These are phyloP conservation scores for Cerastoderma edule DNA, from an alignment of 2,888 invertebrate species.

Conservation along the genomic window DNA sequence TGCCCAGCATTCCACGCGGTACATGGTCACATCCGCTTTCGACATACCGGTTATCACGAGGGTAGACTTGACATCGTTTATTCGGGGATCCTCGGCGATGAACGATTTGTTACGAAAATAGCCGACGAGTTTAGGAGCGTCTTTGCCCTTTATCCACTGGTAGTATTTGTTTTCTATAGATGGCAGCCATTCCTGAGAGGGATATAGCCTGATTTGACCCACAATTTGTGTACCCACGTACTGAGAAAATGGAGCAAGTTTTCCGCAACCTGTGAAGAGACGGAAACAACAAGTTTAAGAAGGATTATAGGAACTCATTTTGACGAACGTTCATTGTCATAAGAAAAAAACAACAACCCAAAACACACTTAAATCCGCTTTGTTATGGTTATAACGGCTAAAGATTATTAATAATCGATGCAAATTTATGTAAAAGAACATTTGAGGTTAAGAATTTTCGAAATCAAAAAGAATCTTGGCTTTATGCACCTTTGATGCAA, in stretches of 20 bases:
- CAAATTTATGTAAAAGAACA: too few relatives aligned
- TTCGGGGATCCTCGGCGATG: background rate
- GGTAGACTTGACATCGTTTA: background rate
- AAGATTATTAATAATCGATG: too few relatives aligned
- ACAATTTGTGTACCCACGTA: background rate
- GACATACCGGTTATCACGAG: background rate
- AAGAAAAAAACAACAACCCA: too few relatives aligned
- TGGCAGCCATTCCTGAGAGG: background rate
- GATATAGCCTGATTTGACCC: conserved; percentile 6
- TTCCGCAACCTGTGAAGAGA: conserved; percentile 5
- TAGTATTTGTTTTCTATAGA: background rate
- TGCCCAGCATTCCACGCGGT: background rate
- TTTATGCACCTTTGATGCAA: too few relatives aligned
- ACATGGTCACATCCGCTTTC: background rate
- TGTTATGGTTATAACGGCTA: too few relatives aligned
- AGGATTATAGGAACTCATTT: too few relatives aligned
- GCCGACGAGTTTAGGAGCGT: background rate
- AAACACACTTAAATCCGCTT: too few relatives aligned
- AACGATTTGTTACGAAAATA: background rate
- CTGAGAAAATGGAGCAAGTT: background rate
- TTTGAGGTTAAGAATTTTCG: too few relatives aligned
- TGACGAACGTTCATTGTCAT: too few relatives aligned
- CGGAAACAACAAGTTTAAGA: too few relatives aligned
- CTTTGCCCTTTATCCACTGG: background rate
- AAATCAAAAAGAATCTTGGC: too few relatives aligned